phyloP scores from a whole-genome alignment of 2,888 invertebrate genomes.

The Chaetoderma sp. region DNA sequence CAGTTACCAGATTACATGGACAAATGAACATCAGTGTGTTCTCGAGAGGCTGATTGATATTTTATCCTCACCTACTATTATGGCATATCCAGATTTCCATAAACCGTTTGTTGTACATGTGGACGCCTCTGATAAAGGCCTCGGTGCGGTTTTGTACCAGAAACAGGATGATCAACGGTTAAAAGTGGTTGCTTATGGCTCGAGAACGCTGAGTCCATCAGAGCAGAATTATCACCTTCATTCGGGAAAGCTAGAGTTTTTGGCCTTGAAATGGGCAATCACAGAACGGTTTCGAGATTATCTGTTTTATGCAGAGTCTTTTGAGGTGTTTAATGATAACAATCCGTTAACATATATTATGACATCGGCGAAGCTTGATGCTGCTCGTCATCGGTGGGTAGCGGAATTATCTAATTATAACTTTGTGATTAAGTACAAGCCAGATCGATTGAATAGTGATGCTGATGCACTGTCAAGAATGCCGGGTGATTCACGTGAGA shows the following conservation, averaged over 20 bases:
- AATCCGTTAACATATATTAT: slow-evolving; percentile 23
- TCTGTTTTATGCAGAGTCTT: slow-evolving; percentile 12
- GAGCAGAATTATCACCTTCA: slow-evolving; percentile 19
- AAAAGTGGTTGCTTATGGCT: slow-evolving; percentile 20
- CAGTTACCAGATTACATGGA: slow-evolving; percentile 7
- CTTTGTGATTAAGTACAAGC: slow-evolving; percentile 10
- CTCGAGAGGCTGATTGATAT: slow-evolving; percentile 10
- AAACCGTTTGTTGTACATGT: slow-evolving; percentile 27
- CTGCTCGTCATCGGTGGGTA: slow-evolving; percentile 22
- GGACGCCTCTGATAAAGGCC: slow-evolving; percentile 21
- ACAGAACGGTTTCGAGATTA: slow-evolving; percentile 22
- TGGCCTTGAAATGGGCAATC: slow-evolving; percentile 28
- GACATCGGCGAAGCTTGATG: slow-evolving; percentile 21
- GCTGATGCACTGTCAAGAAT: slow-evolving; percentile 15
- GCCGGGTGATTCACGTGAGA: not conserved
- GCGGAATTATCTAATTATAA: slow-evolving; percentile 17
- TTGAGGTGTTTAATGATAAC: too few species aligned
- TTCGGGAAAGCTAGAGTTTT: slow-evolving; percentile 12
- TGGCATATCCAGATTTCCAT: slow-evolving; percentile 23
- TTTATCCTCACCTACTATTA: slow-evolving; percentile 14
- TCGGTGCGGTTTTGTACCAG: slow-evolving; percentile 35
- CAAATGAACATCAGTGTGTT: slow-evolving; percentile 11
- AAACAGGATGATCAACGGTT: slow-evolving; percentile 1
- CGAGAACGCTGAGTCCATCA: slow-evolving; percentile 3
- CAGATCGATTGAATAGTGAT: too few species aligned